A percentile compares a stretch with the other conserved stretches of the same genome.
phyloP scores from a whole-genome alignment of 2,797 vertebrate genomes.

The Oreochromis grahami region DNA sequence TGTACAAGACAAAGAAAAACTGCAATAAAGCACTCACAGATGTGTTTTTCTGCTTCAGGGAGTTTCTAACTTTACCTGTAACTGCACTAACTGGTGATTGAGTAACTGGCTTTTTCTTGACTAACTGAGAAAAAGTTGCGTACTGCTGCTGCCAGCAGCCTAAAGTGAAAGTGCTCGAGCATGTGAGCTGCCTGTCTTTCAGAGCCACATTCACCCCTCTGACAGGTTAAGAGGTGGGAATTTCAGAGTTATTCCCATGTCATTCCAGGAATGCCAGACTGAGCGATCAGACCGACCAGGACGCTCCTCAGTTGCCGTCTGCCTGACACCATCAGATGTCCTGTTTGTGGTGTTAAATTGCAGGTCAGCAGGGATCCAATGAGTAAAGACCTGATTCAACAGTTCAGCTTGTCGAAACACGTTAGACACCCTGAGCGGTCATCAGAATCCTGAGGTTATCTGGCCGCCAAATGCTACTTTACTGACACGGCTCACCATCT shows the following conservation, averaged over 20 bases:
- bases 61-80: background rate
- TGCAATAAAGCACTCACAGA: background rate
- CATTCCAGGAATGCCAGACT: constrained; percentile 58
- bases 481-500: background rate
- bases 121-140: background rate
- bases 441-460: constrained; percentile 37
- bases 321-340: constrained; percentile 60
- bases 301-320: constrained; percentile 47
- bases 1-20: background rate
- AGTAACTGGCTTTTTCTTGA: background rate
- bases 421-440: constrained; percentile 29
- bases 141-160: background rate
- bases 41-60: background rate
- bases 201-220: background rate
- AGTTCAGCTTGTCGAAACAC: constrained; percentile 31
- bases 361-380: constrained; percentile 46
- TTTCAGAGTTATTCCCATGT: constrained; percentile 28
- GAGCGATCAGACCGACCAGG: constrained; percentile 6
- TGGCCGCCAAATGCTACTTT: constrained; percentile 21
- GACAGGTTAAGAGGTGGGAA: constrained; percentile 44
- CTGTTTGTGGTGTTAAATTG: constrained; percentile 61
- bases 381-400: constrained; percentile 39
- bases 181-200: constrained; percentile 13
- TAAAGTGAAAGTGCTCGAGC: constrained; percentile 37
- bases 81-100: background rate